phyloP scores from a whole-genome alignment of 1,140 invertebrate genomes.

The Drosophila subobscura region DNA sequence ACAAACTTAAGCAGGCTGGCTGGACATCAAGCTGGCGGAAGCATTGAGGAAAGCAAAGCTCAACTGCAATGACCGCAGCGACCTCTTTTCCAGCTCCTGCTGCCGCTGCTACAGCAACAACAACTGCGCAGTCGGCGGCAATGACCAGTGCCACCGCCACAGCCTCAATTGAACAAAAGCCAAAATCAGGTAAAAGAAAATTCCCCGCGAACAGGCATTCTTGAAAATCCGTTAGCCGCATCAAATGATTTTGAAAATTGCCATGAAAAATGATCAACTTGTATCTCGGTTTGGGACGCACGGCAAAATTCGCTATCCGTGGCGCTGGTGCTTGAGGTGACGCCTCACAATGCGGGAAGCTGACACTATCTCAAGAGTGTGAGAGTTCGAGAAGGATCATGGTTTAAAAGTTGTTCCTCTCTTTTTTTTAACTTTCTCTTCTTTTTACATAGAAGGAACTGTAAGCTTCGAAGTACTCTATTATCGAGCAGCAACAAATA shows the following conservation, averaged over 20 bases:
- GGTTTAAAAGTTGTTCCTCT: background rate
- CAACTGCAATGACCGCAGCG: background rate
- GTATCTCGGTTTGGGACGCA: conserved; percentile 9
- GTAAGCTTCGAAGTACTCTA: no score
- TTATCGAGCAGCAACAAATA: no score
- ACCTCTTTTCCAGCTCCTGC: background rate
- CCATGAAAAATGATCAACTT: background rate
- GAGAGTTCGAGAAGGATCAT: background rate
- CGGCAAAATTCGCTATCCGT: background rate
- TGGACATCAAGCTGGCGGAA: conserved; percentile 69
- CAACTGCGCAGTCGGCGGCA: conserved; percentile 7
- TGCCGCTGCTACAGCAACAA: conserved; percentile 5
- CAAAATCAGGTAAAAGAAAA: conserved; percentile 49
- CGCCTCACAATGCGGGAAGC: background rate
- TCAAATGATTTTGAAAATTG: background rate
- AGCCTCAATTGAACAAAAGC: conserved; percentile 23
- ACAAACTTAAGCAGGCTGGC: conserved; percentile 67
- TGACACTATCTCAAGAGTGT: no score
- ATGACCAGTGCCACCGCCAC: conserved; percentile 1
- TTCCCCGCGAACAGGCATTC: background rate
- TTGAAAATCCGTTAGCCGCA: background rate
- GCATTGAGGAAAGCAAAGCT: conserved; percentile 61
- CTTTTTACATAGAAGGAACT: background rate
- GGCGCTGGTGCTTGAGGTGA: conserved; percentile 29
- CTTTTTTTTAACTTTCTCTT: background rate